A percentile compares a stretch with the other conserved stretches of the same genome.
Conservation (phyloP, 2,113 vertebrate species). For the Cynocephalus volans region DNA sequence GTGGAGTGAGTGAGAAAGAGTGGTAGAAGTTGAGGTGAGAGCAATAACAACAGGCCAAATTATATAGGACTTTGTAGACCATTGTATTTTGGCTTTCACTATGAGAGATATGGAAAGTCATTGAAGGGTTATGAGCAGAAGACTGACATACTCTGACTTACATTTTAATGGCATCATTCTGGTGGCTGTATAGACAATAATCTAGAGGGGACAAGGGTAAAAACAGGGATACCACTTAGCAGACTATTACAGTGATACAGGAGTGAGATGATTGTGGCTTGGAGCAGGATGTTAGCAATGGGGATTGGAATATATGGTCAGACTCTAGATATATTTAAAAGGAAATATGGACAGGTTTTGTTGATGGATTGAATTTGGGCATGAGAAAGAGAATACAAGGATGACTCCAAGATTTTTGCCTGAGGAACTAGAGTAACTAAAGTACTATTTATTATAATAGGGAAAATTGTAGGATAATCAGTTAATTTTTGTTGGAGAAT, state of each 20-base stretch:
- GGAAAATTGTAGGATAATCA: constrained; percentile 17
- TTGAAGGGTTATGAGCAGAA: background rate
- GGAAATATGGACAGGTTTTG: constrained; percentile 22
- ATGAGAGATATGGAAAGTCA: background rate
- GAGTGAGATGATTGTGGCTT: background rate
- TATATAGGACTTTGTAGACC: background rate
- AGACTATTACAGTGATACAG: background rate
- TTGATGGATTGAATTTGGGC: background rate
- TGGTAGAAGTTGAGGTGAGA: background rate
- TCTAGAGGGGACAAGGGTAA: background rate
- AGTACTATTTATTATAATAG: constrained; percentile 44
- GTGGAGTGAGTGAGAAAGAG: background rate
- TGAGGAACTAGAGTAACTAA: constrained; percentile 40
- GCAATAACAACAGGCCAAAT: background rate
- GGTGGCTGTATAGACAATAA: background rate
- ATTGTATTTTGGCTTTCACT: background rate
- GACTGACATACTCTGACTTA: constrained; percentile 8
- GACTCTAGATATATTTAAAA: background rate
- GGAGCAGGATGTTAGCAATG: background rate
- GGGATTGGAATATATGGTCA: background rate
- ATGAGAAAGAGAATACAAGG: background rate
- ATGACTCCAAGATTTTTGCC: constrained; percentile 42
- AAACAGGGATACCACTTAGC: background rate
- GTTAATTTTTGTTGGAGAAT: constrained; percentile 53
- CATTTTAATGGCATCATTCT: constrained; percentile 47